Percentiles rank a stretch among this genome's conserved stretches.
Conservation (phyloP, 2,888 invertebrate species). For the Andrena marginata region DNA sequence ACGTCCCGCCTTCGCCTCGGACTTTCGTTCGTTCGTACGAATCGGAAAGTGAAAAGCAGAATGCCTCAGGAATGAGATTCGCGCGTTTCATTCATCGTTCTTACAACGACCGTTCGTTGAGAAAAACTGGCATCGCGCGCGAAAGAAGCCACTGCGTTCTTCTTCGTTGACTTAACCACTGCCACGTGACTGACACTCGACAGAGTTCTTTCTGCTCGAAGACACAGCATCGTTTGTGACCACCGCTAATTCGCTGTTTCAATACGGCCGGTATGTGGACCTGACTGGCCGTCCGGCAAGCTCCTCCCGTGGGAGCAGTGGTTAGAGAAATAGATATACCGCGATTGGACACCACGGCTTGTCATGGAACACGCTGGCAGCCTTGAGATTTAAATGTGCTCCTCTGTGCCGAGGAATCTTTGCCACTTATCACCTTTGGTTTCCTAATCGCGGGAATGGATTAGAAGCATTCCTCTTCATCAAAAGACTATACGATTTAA, state of each 20-base stretch:
- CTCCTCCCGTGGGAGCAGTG: conserved; percentile 4
- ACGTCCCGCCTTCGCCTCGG: conserved; percentile 40
- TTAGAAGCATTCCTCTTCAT: no score
- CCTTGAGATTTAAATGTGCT: conserved; percentile 20
- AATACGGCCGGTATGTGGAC: not conserved
- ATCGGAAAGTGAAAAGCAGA: conserved; percentile 43
- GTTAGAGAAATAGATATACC: conserved; percentile 26
- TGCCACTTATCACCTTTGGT: not conserved
- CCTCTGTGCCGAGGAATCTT: not conserved
- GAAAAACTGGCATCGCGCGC: not conserved
- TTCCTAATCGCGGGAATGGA: not conserved
- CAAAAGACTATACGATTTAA: no score
- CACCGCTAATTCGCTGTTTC: not conserved
- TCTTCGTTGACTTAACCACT: no score
- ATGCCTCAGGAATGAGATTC: conserved; percentile 11
- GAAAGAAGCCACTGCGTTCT: no score
- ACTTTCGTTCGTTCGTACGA: conserved; percentile 36
- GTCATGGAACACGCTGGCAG: not conserved
- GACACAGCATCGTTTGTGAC: not conserved
- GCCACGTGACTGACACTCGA: no score
- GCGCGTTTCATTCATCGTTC: not conserved
- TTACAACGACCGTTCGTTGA: not conserved
- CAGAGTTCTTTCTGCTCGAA: not conserved
- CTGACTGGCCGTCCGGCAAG: not conserved
- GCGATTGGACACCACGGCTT: conserved; percentile 18